Evolutionary conservation across 1,140 invertebrate species (phyloP).

Genomic region (Drosophila mojavensis): DNA sequence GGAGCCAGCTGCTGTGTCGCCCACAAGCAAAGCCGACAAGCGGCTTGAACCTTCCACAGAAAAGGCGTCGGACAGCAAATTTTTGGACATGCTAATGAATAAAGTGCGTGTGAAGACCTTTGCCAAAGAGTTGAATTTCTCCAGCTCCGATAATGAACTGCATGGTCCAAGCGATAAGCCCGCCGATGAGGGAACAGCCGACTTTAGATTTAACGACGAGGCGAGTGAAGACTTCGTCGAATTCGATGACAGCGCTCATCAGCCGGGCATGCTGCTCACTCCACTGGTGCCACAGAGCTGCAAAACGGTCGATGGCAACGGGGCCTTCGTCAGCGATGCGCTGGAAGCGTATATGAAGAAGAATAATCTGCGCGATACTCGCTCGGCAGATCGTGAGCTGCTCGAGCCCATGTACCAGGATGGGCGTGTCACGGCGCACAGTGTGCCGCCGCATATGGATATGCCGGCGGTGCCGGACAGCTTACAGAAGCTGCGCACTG

Average conservation of each 20-base stretch:
- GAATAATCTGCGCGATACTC: slow-evolving; percentile 49
- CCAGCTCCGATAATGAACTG: not conserved
- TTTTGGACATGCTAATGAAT: slow-evolving; percentile 76
- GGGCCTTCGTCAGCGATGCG: slow-evolving; percentile 71
- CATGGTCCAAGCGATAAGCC: not conserved
- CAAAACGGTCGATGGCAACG: slow-evolving; percentile 52
- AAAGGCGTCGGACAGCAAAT: slow-evolving; percentile 64
- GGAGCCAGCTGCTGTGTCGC: not conserved
- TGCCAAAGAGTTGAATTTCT: slow-evolving; percentile 54
- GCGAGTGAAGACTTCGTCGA: slow-evolving; percentile 75
- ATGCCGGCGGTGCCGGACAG: slow-evolving; percentile 75
- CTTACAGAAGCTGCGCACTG: slow-evolving; percentile 69
- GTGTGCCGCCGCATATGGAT: slow-evolving; percentile 68
- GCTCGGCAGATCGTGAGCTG: slow-evolving; percentile 45
- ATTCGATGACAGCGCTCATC: slow-evolving; percentile 72
- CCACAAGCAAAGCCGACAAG: not conserved
- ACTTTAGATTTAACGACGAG: slow-evolving; percentile 31
- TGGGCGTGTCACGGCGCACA: slow-evolving; percentile 67
- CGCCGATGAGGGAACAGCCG: not conserved
- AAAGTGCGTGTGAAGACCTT: slow-evolving; percentile 70
- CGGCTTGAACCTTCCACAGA: slow-evolving; percentile 32
- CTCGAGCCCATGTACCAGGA: slow-evolving; percentile 70
- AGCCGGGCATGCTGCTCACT: slow-evolving; percentile 78
- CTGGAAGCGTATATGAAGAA: slow-evolving; percentile 73
- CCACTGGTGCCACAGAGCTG: slow-evolving; percentile 69